These are phyloP conservation scores for Tychaedon coryphoeus DNA, from an alignment of 2,113 vertebrate species.

Conservation along the genomic window DNA sequence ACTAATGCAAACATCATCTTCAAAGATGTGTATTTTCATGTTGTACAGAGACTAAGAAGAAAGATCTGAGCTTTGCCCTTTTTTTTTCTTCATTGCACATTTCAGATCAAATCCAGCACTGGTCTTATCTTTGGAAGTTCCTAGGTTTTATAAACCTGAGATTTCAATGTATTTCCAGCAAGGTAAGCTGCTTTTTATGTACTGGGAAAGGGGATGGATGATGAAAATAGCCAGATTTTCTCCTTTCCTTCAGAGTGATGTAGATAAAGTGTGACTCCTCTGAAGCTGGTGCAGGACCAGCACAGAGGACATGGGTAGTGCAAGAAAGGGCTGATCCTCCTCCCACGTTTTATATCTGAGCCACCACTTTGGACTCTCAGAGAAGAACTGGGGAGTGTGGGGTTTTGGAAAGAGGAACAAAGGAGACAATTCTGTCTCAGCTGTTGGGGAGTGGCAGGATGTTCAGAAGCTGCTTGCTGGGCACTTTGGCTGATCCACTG, in stretches of 20 bases:
- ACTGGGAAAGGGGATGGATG: neutral
- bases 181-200: neutral
- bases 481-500: neutral
- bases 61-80: neutral
- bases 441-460: fast-evolving
- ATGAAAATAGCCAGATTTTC: neutral
- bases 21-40: neutral
- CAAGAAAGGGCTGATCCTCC: neutral
- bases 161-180: neutral
- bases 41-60: neutral
- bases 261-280: neutral
- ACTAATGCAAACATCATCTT: neutral
- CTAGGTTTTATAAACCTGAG: neutral
- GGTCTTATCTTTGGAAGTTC: neutral
- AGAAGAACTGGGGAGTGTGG: neutral
- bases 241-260: neutral
- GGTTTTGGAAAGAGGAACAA: neutral
- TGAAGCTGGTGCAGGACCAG: neutral
- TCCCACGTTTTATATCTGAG: neutral
- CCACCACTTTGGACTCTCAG: neutral
- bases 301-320: neutral
- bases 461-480: neutral
- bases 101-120: neutral
- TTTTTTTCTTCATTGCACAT: neutral
- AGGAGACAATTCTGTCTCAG: neutral